phyloP scores from a whole-genome alignment of 2,888 invertebrate species.

The Drosophila demipolita region DNA sequence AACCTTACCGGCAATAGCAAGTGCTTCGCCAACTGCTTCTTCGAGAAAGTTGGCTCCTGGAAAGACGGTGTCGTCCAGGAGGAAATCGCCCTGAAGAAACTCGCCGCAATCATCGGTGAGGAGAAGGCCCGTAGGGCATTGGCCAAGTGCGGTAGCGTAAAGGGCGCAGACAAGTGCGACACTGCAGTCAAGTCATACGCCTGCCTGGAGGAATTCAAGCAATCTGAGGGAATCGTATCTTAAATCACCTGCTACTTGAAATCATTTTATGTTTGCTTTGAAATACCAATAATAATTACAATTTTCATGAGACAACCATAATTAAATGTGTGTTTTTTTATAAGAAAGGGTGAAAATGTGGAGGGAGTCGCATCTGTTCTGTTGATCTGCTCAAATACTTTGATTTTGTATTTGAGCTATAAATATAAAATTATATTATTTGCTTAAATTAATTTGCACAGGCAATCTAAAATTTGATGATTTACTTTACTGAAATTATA shows the following conservation, averaged over 20 bases:
- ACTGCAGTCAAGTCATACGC: constrained; percentile 67
- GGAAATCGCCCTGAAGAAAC: constrained; percentile 52
- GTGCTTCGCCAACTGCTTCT: constrained; percentile 82
- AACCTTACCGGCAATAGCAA: constrained; percentile 69
- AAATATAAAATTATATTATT: no score
- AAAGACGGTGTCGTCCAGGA: constrained; percentile 76
- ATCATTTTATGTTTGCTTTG: no score
- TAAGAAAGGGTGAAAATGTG: no score
- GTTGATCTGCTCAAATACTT: no score
- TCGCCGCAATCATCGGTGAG: constrained; percentile 69
- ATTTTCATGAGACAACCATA: constrained; percentile 6
- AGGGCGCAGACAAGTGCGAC: constrained; percentile 76
- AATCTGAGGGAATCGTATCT: background rate
- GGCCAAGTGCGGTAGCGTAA: constrained; percentile 59
- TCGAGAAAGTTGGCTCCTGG: constrained; percentile 76
- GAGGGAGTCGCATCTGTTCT: no score
- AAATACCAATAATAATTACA: no score
- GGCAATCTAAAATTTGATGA: no score
- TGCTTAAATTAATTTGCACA: no score
- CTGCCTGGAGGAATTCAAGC: constrained; percentile 66
- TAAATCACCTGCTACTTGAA: no score
- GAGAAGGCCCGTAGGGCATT: constrained; percentile 67
- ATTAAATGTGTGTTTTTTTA: constrained; percentile 6
- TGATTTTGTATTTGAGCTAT: no score
- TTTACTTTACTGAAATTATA: no score